These are phyloP conservation scores for Portevinia maculata DNA, from an alignment of 2,888 invertebrate genomes.

Conservation along the genomic window DNA sequence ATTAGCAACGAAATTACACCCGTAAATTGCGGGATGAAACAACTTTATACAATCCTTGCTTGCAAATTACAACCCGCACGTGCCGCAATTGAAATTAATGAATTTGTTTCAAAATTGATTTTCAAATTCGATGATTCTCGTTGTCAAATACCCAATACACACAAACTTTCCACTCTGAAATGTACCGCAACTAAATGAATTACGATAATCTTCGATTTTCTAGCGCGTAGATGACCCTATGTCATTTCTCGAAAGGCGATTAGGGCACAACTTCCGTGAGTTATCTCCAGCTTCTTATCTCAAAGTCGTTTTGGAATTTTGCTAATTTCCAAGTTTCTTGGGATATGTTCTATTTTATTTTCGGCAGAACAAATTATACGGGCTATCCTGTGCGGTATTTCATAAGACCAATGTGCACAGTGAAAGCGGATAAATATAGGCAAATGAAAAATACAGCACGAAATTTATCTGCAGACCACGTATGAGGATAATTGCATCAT, in stretches of 20 bases:
- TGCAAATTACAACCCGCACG: slow-evolving; percentile 64
- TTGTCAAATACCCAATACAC: slow-evolving; percentile 42
- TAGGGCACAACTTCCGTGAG: slow-evolving; percentile 78
- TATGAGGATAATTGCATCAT: slow-evolving; percentile 68
- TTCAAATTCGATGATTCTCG: slow-evolving; percentile 48
- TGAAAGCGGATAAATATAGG: background rate
- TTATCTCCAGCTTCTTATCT: slow-evolving; percentile 60
- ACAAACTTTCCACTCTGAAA: slow-evolving; percentile 16
- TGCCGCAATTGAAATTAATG: slow-evolving; percentile 57
- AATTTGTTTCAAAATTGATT: slow-evolving; percentile 60
- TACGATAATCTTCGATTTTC: slow-evolving; percentile 57
- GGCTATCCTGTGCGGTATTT: slow-evolving; percentile 27
- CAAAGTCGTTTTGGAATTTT: slow-evolving; percentile 56
- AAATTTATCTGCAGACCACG: slow-evolving; percentile 70
- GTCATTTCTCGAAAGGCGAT: slow-evolving; percentile 75
- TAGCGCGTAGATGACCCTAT: slow-evolving; percentile 65
- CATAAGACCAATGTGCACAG: slow-evolving; percentile 3
- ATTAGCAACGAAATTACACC: slow-evolving; percentile 47
- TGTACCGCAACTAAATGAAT: slow-evolving; percentile 49
- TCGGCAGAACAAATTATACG: slow-evolving; percentile 20
- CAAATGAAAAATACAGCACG: slow-evolving; percentile 10
- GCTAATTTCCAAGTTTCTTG: slow-evolving; percentile 59
- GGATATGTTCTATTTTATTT: slow-evolving; percentile 18
- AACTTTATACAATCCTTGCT: slow-evolving; percentile 62
- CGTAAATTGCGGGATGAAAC: slow-evolving; percentile 26